These are phyloP conservation scores for Crocallis elinguaria DNA, from an alignment of 2,888 invertebrate species.

Conservation along the genomic window DNA sequence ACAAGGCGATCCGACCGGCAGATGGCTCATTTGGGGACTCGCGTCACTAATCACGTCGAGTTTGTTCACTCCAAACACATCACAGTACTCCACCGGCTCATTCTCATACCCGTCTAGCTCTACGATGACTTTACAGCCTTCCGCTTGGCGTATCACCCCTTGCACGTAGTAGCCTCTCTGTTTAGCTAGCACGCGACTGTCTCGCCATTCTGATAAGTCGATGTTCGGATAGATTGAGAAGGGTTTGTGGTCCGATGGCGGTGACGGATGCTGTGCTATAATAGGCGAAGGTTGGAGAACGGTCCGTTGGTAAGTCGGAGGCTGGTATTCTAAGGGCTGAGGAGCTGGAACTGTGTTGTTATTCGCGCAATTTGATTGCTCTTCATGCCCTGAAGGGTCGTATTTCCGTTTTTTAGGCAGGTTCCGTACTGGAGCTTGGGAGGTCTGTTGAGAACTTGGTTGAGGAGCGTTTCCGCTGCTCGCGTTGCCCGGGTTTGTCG, in stretches of 20 bases:
- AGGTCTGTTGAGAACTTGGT: slow-evolving; percentile 65
- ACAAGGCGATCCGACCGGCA: slow-evolving; percentile 91
- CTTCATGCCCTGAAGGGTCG: slow-evolving; percentile 91
- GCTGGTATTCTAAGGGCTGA: slow-evolving; percentile 61
- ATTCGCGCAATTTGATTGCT: slow-evolving; percentile 73
- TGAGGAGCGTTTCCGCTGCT: slow-evolving; percentile 63
- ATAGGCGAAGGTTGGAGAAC: slow-evolving; percentile 71
- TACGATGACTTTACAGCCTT: slow-evolving; percentile 89
- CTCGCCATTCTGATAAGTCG: slow-evolving; percentile 97
- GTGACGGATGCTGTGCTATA: slow-evolving; percentile 75
- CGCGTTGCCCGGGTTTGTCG: slow-evolving; percentile 72
- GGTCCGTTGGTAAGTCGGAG: slow-evolving; percentile 56
- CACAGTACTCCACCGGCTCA: slow-evolving; percentile 88
- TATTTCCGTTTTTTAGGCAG: slow-evolving; percentile 97
- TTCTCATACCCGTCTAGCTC: slow-evolving; percentile 92
- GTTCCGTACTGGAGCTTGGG: slow-evolving; percentile 87
- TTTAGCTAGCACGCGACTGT: slow-evolving; percentile 95
- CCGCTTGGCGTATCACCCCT: slow-evolving; percentile 92
- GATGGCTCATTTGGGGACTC: slow-evolving; percentile 93
- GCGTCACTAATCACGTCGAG: slow-evolving; percentile 97
- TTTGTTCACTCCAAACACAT: slow-evolving; percentile 91
- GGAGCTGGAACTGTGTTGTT: slow-evolving; percentile 65
- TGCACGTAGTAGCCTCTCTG: slow-evolving; percentile 93
- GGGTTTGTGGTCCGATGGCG: slow-evolving; percentile 82
- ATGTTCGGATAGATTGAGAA: slow-evolving; percentile 85